A percentile compares a stretch with the other conserved stretches of the same genome.
phyloP scores from a whole-genome alignment of 1,140 invertebrate genomes.

The Calephelis nemesis region DNA sequence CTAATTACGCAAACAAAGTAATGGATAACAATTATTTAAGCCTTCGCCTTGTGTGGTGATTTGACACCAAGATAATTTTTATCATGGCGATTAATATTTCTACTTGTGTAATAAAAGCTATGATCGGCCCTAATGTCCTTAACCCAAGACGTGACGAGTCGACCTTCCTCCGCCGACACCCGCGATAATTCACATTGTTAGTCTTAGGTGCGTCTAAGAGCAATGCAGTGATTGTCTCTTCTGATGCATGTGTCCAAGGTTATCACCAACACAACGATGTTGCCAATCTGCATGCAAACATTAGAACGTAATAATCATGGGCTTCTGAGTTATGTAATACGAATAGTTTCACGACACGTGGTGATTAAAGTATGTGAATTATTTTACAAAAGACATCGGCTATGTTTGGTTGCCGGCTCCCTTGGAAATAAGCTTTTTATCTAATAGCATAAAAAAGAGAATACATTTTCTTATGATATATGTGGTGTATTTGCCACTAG shows the following conservation, averaged over 20 bases:
- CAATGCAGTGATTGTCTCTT: conserved; percentile 74
- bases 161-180: conserved; percentile 58
- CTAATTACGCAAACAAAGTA: too few relatives aligned
- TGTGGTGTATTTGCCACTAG: too few relatives aligned
- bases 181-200: conserved; percentile 64
- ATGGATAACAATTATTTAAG: too few relatives aligned
- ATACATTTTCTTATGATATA: too few relatives aligned
- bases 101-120: conserved; percentile 9
- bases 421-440: too few relatives aligned
- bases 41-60: too few relatives aligned
- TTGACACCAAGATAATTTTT: too few relatives aligned
- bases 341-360: conserved; percentile 12
- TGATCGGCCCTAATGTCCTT: conserved; percentile 57
- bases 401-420: too few relatives aligned
- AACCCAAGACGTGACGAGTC: conserved; percentile 74
- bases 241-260: conserved; percentile 58
- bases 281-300: conserved; percentile 27
- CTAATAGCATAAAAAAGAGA: too few relatives aligned
- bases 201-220: conserved; percentile 57
- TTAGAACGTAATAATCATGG: conserved; percentile 24
- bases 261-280: conserved; percentile 37
- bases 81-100: background rate
- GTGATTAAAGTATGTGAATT: conserved; percentile 14
- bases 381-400: background rate
- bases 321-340: conserved; percentile 16